Evolutionary conservation across 2,888 invertebrate species (phyloP), one percentile per base, ranked within the genome.

Genomic region (Teinopalpus imperialis): DNA sequence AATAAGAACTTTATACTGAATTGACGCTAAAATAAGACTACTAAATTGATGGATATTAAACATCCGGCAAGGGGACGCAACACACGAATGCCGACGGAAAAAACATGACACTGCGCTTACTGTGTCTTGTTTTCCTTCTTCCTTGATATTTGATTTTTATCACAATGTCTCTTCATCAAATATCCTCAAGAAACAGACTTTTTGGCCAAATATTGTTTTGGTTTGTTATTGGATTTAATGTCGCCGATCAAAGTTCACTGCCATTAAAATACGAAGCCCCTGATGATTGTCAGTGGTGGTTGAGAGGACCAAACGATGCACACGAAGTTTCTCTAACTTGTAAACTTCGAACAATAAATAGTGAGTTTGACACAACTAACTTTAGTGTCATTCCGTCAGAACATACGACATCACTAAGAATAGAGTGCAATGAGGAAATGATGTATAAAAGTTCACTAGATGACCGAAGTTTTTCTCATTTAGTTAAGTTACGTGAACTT

Each of bases 351-450:
- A 94, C 95, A 37, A 94, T 96, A 68, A 95, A 96, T 81, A 95
- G 95, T 88, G 96, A 95, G 75, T 95, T 94, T 73, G 96, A 94
- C 79, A 94, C 94, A 54, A 97, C 95, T 21, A 96, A 96, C 82
- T 95, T 96, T 71, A 95, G 94, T 82, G 94, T 95, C 41, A 95
- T 96, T 51, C 95, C 95, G 31, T 92, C 94, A 7, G 95, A 96
- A 69, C 93, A 95, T 69, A 96, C 96, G 10, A 93, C 94, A 14
- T 93, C 94, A 2, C 80, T 96, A 48, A 90, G 92, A 61, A 93
- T 96, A 66, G 92, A 94, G 79, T 96, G 93, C 87, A 94, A 94
- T 69, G 93, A 94, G 68, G 93, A 93, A 61, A 92, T 95, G 62
- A 92, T 94, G 91, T 94, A 94, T 50, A 92, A 94, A 66, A 95